These are phyloP conservation scores for Brevimyrus niger DNA, from an alignment of 2,113 vertebrate genomes.

Conservation along the genomic window DNA sequence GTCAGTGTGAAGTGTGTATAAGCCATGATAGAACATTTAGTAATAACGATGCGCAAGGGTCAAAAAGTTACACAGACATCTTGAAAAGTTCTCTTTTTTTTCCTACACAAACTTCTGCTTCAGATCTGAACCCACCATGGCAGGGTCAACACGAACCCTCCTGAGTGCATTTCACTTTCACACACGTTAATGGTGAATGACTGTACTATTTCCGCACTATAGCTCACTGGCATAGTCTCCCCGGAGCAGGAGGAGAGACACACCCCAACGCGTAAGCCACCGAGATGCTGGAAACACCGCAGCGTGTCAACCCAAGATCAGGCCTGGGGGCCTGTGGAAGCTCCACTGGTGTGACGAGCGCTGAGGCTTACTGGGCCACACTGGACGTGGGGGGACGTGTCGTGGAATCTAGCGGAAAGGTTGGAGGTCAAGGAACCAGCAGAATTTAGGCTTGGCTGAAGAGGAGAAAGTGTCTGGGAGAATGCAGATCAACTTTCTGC, in stretches of 20 bases:
- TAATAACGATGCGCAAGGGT: not conserved
- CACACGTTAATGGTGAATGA: not conserved
- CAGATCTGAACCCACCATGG: not conserved
- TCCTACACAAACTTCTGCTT: not conserved
- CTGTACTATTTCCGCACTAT: not conserved
- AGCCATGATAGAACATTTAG: not conserved
- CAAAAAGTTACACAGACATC: not conserved
- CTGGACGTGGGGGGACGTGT: not conserved
- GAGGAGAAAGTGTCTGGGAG: not conserved
- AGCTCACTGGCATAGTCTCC: not conserved
- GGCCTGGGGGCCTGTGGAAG: not conserved
- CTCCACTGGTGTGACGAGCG: not conserved
- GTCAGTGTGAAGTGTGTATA: not conserved
- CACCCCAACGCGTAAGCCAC: not conserved
- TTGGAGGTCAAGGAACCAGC: not conserved
- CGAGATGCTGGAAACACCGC: not conserved
- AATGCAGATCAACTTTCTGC: not conserved
- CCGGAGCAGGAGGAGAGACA: not conserved
- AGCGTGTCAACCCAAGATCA: not conserved
- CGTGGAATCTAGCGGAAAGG: not conserved
- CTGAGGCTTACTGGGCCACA: not conserved
- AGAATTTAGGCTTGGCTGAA: not conserved
- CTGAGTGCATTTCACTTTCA: not conserved
- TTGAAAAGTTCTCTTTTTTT: not conserved
- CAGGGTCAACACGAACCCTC: not conserved